Percentiles rank a stretch among this genome's conserved stretches.
These are phyloP conservation scores for Lochmaea crataegi DNA, from an alignment of 2,888 invertebrate genomes.

Conservation along the genomic window DNA sequence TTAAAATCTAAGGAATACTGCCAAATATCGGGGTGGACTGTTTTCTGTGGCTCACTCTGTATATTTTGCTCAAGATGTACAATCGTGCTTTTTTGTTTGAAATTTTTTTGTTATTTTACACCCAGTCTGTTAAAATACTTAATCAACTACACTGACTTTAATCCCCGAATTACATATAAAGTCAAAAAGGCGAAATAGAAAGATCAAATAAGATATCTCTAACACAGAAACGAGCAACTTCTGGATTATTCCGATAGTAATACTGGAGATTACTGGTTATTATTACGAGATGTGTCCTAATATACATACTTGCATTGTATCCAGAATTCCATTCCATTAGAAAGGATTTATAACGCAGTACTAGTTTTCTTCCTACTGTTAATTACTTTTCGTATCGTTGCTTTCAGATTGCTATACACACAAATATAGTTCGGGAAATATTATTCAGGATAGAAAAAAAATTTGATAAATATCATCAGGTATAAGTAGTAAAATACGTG, in stretches of 20 bases:
- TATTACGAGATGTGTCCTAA: constrained; percentile 36
- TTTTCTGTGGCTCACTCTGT: too few relatives aligned
- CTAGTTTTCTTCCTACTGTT: constrained; percentile 2
- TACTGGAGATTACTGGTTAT: constrained; percentile 25
- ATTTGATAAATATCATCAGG: too few relatives aligned
- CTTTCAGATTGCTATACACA: neutral
- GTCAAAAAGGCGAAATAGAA: neutral
- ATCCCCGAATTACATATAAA: too few relatives aligned
- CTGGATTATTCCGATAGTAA: constrained; percentile 26
- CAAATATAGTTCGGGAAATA: too few relatives aligned
- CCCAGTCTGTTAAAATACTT: too few relatives aligned
- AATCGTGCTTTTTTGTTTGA: too few relatives aligned
- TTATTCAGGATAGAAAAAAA: too few relatives aligned
- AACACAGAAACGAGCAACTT: constrained; percentile 17
- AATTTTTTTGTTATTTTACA: too few relatives aligned
- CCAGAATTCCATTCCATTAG: constrained; percentile 31
- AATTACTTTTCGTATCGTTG: constrained; percentile 4
- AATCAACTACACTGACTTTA: too few relatives aligned
- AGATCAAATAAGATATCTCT: constrained; percentile 18
- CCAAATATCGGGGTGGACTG: too few relatives aligned
- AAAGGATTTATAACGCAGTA: constrained; percentile 36
- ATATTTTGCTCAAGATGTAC: too few relatives aligned
- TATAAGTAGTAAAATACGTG: neutral
- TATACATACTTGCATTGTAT: constrained; percentile 30
- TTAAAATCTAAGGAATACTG: too few relatives aligned